Conservation (phyloP, 2,113 vertebrate genomes). For the Microcebus tavaratra region DNA sequence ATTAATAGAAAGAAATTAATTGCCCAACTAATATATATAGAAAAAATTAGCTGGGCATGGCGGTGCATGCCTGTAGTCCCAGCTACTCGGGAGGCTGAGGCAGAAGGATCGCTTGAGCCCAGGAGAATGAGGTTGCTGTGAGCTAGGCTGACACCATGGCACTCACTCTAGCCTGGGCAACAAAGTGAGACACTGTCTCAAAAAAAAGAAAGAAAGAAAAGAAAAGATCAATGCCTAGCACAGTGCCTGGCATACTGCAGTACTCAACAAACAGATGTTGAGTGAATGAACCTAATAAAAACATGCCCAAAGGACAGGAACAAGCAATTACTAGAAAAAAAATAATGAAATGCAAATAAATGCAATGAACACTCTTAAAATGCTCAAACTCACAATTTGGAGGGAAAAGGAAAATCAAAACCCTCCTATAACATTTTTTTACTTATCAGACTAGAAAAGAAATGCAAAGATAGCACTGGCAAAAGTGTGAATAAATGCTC, state of each 20-base stretch:
- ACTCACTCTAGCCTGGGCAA: too few relatives aligned
- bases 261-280: background rate
- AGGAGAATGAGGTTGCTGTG: too few relatives aligned
- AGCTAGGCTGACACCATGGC: too few relatives aligned
- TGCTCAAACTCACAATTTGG: conserved; percentile 16
- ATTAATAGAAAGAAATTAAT: too few relatives aligned
- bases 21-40: too few relatives aligned
- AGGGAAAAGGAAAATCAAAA: conserved; percentile 9
- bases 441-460: conserved; percentile 6
- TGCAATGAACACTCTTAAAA: conserved; percentile 32
- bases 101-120: too few relatives aligned
- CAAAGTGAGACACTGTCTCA: too few relatives aligned
- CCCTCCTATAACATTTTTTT: background rate
- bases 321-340: conserved; percentile 2
- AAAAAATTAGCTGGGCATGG: too few relatives aligned
- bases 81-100: too few relatives aligned
- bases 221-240: background rate
- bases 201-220: background rate
- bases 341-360: background rate
- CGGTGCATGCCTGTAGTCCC: too few relatives aligned
- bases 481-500: background rate
- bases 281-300: conserved; percentile 42
- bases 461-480: background rate
- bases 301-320: conserved; percentile 9
- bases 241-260: background rate